Evolutionary conservation across 2,113 vertebrate genomes (phyloP).

Genomic region (Lates calcarifer): DNA sequence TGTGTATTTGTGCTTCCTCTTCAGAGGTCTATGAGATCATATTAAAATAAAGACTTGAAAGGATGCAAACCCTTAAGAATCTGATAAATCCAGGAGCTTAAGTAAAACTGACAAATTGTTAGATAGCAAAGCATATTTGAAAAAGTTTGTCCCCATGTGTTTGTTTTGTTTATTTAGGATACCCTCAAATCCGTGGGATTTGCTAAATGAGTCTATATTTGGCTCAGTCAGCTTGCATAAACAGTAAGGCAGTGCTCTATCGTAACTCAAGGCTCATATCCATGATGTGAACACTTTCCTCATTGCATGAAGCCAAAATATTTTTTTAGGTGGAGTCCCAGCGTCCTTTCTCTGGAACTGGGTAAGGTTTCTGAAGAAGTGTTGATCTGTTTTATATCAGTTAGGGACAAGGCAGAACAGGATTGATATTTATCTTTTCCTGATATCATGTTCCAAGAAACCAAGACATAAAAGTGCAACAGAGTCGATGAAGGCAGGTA

Average conservation of each 20-base stretch:
- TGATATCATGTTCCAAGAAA: too few species aligned
- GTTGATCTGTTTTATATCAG: background rate
- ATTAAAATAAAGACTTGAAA: background rate
- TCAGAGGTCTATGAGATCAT: background rate
- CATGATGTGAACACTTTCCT: background rate
- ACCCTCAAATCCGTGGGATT: background rate
- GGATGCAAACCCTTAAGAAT: background rate
- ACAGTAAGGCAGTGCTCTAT: background rate
- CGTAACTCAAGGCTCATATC: background rate
- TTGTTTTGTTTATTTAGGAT: background rate
- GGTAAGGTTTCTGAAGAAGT: conserved; percentile 57
- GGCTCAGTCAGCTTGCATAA: background rate
- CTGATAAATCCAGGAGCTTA: background rate
- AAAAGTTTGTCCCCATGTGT: background rate
- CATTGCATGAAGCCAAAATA: conserved; percentile 1
- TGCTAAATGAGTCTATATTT: background rate
- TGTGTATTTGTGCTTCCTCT: background rate
- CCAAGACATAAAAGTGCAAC: too few species aligned
- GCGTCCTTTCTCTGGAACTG: conserved; percentile 56
- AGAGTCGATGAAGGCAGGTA: too few species aligned
- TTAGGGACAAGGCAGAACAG: background rate
- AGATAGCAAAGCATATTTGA: background rate
- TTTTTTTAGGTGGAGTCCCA: conserved; percentile 8
- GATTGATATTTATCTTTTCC: background rate
- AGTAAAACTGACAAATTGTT: background rate